Conservation (phyloP, 2,113 vertebrate genomes). For the Campylomormyrus tamandua region DNA sequence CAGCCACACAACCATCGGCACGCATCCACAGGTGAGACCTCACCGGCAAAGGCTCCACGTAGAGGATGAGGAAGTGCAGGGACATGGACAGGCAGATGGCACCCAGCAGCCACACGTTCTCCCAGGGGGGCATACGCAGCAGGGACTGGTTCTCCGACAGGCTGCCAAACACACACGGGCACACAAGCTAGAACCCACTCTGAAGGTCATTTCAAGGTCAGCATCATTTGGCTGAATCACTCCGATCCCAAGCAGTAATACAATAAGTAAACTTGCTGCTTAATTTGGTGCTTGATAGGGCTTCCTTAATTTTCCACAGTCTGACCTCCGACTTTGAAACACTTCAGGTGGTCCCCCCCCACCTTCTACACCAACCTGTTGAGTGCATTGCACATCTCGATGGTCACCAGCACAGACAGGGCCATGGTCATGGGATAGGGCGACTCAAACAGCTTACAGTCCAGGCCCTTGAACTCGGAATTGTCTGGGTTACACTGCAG, state of each 20-base stretch:
- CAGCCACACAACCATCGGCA: neutral
- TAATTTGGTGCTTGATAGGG: neutral
- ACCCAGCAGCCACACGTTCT: conserved; percentile 96
- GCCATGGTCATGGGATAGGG: conserved; percentile 99
- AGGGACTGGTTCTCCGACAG: conserved; percentile 97
- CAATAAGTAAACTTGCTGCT: neutral
- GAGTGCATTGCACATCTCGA: conserved; percentile 98
- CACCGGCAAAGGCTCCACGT: conserved; percentile 93
- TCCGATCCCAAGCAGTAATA: neutral
- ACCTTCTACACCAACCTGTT: conserved; percentile 74
- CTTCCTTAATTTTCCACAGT: neutral
- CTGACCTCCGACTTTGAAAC: neutral
- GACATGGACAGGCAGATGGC: conserved; percentile 99
- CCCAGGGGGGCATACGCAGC: conserved; percentile 95
- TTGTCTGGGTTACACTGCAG: conserved; percentile 90
- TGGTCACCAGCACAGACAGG: conserved; percentile 92
- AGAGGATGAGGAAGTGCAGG: conserved; percentile 97
- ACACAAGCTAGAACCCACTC: neutral
- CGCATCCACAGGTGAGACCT: conserved; percentile 29
- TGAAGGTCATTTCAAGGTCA: neutral
- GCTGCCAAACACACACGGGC: conserved; percentile 48
- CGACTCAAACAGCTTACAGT: conserved; percentile 89
- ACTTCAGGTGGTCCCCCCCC: neutral
- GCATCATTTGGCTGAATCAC: neutral
- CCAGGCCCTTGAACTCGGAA: conserved; percentile 72